Evolutionary conservation across 2,888 invertebrate genomes (phyloP).

Genomic region (Eupithecia subumbrata): DNA sequence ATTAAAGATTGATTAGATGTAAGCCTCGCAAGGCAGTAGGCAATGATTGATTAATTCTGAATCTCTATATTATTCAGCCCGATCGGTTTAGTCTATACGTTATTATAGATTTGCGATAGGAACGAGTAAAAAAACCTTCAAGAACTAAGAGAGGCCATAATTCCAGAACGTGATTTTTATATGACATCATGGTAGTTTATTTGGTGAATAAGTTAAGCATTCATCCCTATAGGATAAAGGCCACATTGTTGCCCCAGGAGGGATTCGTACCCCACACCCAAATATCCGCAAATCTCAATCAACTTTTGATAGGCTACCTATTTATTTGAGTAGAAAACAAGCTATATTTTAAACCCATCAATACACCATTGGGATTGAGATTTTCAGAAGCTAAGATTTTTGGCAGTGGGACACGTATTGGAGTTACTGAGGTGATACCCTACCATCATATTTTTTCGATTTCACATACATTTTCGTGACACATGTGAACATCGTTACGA

Average conservation of each 20-base stretch:
- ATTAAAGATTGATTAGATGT: slow-evolving; percentile 33
- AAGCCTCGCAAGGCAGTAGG: slow-evolving; percentile 23
- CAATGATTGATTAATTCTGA: slow-evolving; percentile 37
- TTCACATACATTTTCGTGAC: slow-evolving; percentile 3
- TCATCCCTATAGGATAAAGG: no score
- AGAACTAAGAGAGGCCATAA: background rate
- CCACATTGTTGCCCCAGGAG: no score
- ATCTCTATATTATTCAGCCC: no score
- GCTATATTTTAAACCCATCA: background rate
- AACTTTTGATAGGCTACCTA: no score
- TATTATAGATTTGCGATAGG: background rate
- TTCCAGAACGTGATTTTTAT: background rate
- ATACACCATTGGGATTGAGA: background rate
- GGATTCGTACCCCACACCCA: no score
- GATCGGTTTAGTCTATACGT: no score
- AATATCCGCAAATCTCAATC: no score
- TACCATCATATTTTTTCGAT: background rate
- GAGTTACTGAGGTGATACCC: background rate
- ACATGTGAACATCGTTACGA: background rate
- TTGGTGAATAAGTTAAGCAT: background rate
- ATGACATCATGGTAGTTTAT: no score
- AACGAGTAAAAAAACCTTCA: background rate
- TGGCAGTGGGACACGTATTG: no score
- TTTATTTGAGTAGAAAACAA: no score
- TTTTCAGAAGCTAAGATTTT: background rate